Conservation (phyloP, 2,797 vertebrate genomes). For the Melopsittacus undulatus region DNA sequence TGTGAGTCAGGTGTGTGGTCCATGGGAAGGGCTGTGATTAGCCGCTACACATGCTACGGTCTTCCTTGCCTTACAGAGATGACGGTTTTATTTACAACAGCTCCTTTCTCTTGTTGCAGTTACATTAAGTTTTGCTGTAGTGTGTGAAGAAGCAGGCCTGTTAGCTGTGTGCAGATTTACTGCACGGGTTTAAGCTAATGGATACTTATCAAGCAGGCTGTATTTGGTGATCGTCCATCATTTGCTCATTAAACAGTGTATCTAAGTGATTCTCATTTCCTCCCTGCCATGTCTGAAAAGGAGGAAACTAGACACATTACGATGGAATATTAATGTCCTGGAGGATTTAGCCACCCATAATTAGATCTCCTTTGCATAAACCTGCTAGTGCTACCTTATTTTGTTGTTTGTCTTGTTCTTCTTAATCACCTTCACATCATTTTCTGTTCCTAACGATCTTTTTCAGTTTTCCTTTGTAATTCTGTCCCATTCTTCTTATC, state of each 20-base stretch:
- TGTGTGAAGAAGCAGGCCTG: background rate
- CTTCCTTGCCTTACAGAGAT: background rate
- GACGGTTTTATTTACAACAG: background rate
- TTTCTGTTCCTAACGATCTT: conserved; percentile 8
- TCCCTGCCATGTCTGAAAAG: conserved; percentile 69
- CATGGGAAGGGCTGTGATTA: conserved; percentile 27
- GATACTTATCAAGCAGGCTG: conserved; percentile 67
- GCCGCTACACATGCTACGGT: background rate
- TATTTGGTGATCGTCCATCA: conserved; percentile 71
- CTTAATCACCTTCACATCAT: conserved; percentile 38
- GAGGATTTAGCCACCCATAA: conserved; percentile 72
- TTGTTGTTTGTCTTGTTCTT: conserved; percentile 59
- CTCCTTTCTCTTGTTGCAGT: background rate
- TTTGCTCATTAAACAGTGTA: conserved; percentile 71
- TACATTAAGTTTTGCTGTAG: conserved; percentile 18
- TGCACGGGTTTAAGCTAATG: conserved; percentile 65
- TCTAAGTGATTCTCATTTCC: conserved; percentile 70
- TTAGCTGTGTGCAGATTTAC: conserved; percentile 50
- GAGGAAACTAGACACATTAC: conserved; percentile 72
- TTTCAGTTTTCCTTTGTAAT: conserved; percentile 37
- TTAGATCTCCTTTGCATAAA: conserved; percentile 73
- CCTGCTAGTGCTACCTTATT: conserved; percentile 64
- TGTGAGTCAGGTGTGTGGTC: conserved; percentile 14
- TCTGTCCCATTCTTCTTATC: conserved; percentile 33
- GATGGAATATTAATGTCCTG: conserved; percentile 74